A percentile compares a stretch with the other conserved stretches of the same genome.
Evolutionary conservation across 2,113 vertebrate species (phyloP).

Genomic region (Cepphus grylle): DNA sequence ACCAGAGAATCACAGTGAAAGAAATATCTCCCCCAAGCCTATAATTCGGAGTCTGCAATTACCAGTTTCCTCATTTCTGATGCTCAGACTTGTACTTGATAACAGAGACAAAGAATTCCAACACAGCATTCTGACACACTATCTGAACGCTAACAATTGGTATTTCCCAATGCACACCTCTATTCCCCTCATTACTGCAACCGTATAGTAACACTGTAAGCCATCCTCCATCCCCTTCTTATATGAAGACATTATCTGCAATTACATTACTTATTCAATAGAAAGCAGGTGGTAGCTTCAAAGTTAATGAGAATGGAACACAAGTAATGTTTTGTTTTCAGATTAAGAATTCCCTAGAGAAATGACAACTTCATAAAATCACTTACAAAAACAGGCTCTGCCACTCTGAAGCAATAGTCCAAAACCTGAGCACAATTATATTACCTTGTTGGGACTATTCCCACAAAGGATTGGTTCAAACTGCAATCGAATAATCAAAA

Average conservation of each 20-base stretch:
- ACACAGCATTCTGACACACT: neutral
- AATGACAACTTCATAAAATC: neutral
- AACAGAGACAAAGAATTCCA: neutral
- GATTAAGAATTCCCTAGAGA: conserved; percentile 3
- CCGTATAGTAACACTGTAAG: neutral
- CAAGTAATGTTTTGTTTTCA: conserved; percentile 25
- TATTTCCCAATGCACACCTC: neutral
- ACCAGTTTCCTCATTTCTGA: neutral
- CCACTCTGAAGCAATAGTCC: neutral
- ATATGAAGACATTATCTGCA: conserved; percentile 5
- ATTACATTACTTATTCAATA: conserved; percentile 28
- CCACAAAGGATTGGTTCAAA: neutral
- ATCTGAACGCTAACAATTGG: neutral
- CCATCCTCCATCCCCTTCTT: neutral
- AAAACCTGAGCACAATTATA: neutral
- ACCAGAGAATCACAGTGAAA: neutral
- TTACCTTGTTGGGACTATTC: neutral
- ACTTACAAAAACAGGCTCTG: neutral
- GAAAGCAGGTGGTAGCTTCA: neutral
- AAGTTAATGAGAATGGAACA: conserved; percentile 32
- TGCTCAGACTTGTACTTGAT: neutral
- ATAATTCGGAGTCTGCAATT: neutral
- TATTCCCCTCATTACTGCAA: neutral
- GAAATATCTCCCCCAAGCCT: neutral
- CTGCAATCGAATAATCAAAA: neutral